phyloP scores from a whole-genome alignment of 2,797 vertebrate genomes.

The Hapalemur alaotrensis region DNA sequence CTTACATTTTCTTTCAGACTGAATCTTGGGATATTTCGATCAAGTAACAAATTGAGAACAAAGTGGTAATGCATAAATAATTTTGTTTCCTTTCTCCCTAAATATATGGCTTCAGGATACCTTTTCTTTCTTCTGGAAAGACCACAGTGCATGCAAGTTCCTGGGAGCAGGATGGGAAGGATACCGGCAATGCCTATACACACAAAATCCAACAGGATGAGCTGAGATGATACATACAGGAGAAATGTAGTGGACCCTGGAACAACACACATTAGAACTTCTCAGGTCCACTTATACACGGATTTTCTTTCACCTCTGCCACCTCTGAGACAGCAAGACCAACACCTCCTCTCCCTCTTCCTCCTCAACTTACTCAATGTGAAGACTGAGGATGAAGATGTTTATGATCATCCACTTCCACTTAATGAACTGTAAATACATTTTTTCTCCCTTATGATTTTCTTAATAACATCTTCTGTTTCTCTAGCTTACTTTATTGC shows the following conservation, averaged over 20 bases:
- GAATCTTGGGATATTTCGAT: constrained; percentile 37
- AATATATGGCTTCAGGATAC: neutral
- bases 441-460: neutral
- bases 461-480: neutral
- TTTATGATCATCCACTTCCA: neutral
- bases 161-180: neutral
- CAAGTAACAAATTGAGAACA: constrained; percentile 27
- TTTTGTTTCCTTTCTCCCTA: neutral
- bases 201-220: constrained; percentile 60
- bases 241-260: constrained; percentile 25
- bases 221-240: constrained; percentile 65
- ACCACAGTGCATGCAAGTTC: neutral
- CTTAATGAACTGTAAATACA: neutral
- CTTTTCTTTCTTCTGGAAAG: neutral
- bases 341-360: neutral
- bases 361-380: neutral
- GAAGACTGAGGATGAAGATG: neutral
- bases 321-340: neutral
- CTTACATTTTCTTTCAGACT: constrained; percentile 21
- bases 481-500: neutral
- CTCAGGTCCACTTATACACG: neutral
- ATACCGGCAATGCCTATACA: neutral
- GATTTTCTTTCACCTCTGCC: neutral
- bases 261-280: neutral
- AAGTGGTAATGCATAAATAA: constrained; percentile 15